phyloP scores from a whole-genome alignment of 1,140 invertebrate species.

The Drosophila orosa region DNA sequence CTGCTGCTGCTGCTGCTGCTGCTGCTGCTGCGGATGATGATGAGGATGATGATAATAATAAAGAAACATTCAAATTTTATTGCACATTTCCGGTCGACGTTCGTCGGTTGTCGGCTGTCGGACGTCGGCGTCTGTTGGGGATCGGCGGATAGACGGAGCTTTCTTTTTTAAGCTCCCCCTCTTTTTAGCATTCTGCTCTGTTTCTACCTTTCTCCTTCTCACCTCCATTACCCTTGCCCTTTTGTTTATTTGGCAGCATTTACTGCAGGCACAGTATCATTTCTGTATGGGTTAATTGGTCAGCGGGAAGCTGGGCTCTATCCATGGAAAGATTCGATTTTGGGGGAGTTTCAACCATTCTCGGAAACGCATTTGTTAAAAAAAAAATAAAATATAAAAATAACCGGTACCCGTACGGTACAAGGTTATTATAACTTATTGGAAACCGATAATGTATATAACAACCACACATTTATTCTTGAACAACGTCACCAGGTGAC shows the following conservation, averaged over 20 bases:
- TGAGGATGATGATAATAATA: slow-evolving; percentile 81
- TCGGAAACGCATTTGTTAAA: no score
- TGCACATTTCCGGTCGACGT: slow-evolving; percentile 82
- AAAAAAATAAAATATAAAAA: no score
- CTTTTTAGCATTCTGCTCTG: slow-evolving; percentile 18
- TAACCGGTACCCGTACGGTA: background rate
- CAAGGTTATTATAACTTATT: background rate
- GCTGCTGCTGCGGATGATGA: slow-evolving; percentile 66
- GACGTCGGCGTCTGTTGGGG: slow-evolving; percentile 45
- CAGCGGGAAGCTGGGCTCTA: slow-evolving; percentile 1
- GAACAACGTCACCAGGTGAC: background rate
- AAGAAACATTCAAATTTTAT: slow-evolving; percentile 84
- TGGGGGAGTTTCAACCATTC: background rate
- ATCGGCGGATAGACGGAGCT: slow-evolving; percentile 45
- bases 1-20: no score
- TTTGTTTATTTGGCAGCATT: slow-evolving; percentile 14
- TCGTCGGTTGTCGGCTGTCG: slow-evolving; percentile 25
- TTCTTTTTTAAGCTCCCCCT: slow-evolving; percentile 53
- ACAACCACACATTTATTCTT: background rate
- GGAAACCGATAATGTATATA: background rate
- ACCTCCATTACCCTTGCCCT: slow-evolving; percentile 26
- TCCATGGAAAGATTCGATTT: background rate
- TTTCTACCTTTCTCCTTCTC: slow-evolving; percentile 22
- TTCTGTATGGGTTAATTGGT: slow-evolving; percentile 30
- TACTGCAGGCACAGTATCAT: slow-evolving; percentile 28